phyloP scores from a whole-genome alignment of 1,140 invertebrate species.

The Grapholita molesta region DNA sequence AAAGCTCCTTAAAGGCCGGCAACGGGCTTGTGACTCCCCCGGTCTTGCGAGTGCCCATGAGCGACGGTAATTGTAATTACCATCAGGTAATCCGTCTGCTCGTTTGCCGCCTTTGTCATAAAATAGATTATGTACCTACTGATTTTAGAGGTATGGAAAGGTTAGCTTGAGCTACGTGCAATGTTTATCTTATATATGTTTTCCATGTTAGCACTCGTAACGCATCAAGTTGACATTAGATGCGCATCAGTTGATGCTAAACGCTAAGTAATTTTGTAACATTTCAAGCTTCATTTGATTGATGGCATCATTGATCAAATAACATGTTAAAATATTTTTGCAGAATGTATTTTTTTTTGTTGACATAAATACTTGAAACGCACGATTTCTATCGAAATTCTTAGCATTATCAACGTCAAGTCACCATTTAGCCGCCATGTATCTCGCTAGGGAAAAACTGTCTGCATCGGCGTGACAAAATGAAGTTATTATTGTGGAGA shows the following conservation, averaged over 20 bases:
- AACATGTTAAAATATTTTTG: neutral
- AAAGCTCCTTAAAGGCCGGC: no score
- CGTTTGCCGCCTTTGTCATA: no score
- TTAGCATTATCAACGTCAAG: neutral
- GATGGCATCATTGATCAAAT: neutral
- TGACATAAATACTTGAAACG: neutral
- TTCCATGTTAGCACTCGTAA: neutral
- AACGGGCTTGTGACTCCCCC: no score
- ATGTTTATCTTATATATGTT: neutral
- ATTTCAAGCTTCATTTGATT: neutral
- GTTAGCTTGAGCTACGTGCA: no score
- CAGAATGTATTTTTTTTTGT: neutral
- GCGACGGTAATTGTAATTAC: no score
- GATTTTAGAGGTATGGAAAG: no score
- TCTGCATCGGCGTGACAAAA: conserved; percentile 3
- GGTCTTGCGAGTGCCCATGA: no score
- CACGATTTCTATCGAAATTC: neutral
- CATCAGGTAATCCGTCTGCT: no score
- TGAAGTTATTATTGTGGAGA: conserved; percentile 11
- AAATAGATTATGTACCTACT: no score
- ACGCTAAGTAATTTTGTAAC: neutral
- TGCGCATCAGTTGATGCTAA: neutral
- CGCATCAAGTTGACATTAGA: neutral
- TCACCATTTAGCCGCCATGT: neutral
- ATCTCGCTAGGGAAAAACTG: neutral